These are phyloP conservation scores for Chalcosyrphus nemorum DNA, from an alignment of 2,888 invertebrate species.

Conservation along the genomic window DNA sequence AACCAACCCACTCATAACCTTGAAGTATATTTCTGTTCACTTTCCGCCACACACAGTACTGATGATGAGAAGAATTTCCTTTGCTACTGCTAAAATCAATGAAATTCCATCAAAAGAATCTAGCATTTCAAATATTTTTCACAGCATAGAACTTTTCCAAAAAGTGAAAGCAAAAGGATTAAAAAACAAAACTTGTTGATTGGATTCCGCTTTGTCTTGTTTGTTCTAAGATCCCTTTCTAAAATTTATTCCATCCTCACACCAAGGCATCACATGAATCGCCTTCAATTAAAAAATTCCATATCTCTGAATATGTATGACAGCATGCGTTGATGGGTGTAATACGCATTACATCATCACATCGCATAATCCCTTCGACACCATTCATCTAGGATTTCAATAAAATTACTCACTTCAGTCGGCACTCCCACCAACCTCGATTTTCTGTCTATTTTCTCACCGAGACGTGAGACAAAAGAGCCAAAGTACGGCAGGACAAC, in stretches of 20 bases:
- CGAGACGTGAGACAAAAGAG: constrained; percentile 10
- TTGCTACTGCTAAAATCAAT: constrained; percentile 13
- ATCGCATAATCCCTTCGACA: constrained; percentile 56
- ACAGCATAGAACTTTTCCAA: constrained; percentile 5
- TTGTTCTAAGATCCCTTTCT: constrained; percentile 21
- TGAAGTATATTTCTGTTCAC: neutral
- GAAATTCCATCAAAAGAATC: constrained; percentile 18
- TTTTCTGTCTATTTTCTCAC: constrained; percentile 28
- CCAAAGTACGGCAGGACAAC: neutral
- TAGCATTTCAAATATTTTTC: constrained; percentile 7
- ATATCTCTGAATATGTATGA: constrained; percentile 47
- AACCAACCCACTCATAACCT: neutral
- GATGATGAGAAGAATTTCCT: neutral
- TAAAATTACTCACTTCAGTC: constrained; percentile 52
- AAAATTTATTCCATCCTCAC: constrained; percentile 28
- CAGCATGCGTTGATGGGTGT: constrained; percentile 51
- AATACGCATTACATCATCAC: constrained; percentile 46
- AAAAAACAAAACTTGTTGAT: constrained; percentile 7
- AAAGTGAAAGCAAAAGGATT: constrained; percentile 14
- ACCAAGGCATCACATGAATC: neutral
- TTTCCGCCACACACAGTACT: neutral
- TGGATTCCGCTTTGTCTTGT: neutral
- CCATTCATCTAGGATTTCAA: constrained; percentile 63
- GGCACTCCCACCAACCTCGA: constrained; percentile 16
- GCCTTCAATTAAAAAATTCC: constrained; percentile 60